Percentiles rank a stretch among this genome's conserved stretches.
Conservation (phyloP, 2,888 invertebrate species). For the Ophion slaviceki region DNA sequence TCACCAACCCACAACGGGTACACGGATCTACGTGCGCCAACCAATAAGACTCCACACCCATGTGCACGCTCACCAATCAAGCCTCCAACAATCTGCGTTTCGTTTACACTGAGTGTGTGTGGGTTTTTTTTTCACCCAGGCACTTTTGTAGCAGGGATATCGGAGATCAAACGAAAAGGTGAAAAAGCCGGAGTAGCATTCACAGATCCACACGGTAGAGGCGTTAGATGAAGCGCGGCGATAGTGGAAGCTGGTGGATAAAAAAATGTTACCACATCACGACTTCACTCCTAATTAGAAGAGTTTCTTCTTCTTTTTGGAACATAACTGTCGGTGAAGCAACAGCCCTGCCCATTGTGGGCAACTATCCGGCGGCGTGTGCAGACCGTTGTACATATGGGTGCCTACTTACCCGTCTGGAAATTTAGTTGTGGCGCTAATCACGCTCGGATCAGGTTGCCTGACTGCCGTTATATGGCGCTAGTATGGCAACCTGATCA, state of each 20-base stretch:
- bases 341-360: neutral
- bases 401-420: neutral
- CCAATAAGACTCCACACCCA: neutral
- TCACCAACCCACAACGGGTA: neutral
- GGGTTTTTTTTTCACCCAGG: neutral
- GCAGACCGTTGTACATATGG: neutral
- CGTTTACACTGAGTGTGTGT: neutral
- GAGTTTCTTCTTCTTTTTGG: neutral
- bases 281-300: conserved; percentile 56
- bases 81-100: neutral
- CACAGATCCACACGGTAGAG: neutral
- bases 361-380: neutral
- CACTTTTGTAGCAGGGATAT: neutral
- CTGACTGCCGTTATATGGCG: no score
- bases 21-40: conserved; percentile 2
- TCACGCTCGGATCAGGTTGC: no score
- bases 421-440: no score
- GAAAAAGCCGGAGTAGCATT: neutral
- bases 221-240: neutral
- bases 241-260: neutral
- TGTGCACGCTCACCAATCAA: neutral
- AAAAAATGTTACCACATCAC: neutral
- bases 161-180: neutral
- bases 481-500: no score
- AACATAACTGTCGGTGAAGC: conserved; percentile 1